Conservation (phyloP, 2,797 vertebrate genomes). For the Choloepus didactylus region DNA sequence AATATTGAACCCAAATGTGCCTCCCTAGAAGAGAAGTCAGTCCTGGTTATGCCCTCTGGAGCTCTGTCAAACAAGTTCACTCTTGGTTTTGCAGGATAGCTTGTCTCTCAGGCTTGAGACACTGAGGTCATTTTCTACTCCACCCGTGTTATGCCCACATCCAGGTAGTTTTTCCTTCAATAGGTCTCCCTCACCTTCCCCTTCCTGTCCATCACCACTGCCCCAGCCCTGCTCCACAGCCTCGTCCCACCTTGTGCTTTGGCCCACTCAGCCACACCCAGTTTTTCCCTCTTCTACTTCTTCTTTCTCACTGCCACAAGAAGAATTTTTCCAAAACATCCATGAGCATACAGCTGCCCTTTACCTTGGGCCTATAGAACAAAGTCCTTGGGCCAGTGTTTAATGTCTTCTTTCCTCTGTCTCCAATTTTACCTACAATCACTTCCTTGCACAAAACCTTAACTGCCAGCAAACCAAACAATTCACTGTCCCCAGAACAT, state of each 20-base stretch:
- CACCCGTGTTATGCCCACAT: rapidly evolving
- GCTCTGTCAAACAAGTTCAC: not conserved
- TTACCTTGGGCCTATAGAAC: not conserved
- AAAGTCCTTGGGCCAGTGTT: not conserved
- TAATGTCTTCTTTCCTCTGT: not conserved
- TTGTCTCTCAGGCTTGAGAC: not conserved
- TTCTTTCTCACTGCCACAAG: not conserved
- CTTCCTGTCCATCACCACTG: not conserved
- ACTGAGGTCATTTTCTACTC: not conserved
- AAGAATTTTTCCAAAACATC: not conserved
- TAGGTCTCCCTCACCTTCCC: rapidly evolving
- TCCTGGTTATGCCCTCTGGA: not conserved
- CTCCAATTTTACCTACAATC: not conserved
- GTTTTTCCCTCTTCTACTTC: not conserved
- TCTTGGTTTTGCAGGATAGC: not conserved
- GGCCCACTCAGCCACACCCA: too few species aligned
- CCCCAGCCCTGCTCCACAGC: too few species aligned
- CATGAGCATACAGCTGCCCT: not conserved
- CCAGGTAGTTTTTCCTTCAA: not conserved
- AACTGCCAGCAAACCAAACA: not conserved
- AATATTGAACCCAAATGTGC: not conserved
- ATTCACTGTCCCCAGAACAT: not conserved
- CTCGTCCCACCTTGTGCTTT: not conserved
- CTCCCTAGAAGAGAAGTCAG: not conserved
- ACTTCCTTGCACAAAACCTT: not conserved